These are phyloP conservation scores for Festucalex cinctus DNA, from an alignment of 2,113 vertebrate genomes.

Conservation along the genomic window DNA sequence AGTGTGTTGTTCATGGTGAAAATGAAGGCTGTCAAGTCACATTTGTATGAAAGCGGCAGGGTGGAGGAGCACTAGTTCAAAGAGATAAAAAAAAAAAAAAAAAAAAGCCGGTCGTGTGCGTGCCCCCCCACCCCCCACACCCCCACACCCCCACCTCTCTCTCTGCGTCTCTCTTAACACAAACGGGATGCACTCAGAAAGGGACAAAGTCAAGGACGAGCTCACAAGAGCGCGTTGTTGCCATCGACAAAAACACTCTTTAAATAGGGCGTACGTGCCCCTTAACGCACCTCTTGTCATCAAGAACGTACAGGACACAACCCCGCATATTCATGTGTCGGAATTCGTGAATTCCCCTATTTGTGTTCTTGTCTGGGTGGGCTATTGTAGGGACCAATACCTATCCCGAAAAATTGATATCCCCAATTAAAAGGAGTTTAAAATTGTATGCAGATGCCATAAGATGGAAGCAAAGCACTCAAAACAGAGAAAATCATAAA, in stretches of 20 bases:
- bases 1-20: constrained; percentile 62
- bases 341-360: background rate
- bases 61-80: constrained; percentile 63
- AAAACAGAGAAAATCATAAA: too few species aligned
- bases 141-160: constrained; percentile 31
- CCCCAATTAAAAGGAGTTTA: too few species aligned
- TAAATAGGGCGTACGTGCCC: constrained; percentile 21
- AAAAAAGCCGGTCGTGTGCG: constrained; percentile 46
- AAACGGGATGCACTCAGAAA: constrained; percentile 68
- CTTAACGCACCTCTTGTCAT: constrained; percentile 53
- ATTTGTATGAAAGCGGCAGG: constrained; percentile 58
- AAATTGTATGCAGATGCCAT: too few species aligned
- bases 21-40: constrained; percentile 64
- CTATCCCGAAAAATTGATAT: too few species aligned
- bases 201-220: constrained; percentile 67
- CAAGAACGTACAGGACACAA: constrained; percentile 1
- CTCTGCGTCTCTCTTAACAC: constrained; percentile 37
- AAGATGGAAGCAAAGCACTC: too few species aligned
- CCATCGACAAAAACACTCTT: background rate
- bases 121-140: constrained; percentile 23
- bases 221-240: constrained; percentile 13
- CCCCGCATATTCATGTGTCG: too few species aligned
- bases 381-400: too few species aligned
- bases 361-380: too few species aligned
- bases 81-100: constrained; percentile 57